Base-by-base conservation (phyloP, 1,140 invertebrate genomes). In the Drosophila eugracilis region DNA sequence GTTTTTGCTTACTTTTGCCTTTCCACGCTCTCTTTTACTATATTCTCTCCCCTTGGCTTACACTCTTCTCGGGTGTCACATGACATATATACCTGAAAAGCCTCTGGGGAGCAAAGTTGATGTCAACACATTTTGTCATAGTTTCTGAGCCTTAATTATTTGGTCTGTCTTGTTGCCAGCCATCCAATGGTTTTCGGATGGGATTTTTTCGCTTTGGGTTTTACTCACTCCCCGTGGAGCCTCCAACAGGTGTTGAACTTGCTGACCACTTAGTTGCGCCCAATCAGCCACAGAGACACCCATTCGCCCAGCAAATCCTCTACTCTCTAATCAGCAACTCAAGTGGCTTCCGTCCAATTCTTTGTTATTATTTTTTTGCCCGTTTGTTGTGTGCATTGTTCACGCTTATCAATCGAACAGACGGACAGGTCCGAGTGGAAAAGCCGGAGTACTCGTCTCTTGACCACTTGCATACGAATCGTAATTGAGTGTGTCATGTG, bases 361-460 rank as follows among this genome's bases (percentile, higher is more conserved):
- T 55, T 52, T 65, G 44, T 52, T 52, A 55, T 59, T 26, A 39
- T 67, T 66, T 49, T 24, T 62, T 34, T 41, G 44, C 14, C 39
- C 37, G 41, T 44, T 57, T 34, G 45, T 12, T 34, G 36, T 53
- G 39, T 75, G 34, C 28, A 60, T 63, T 78, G 60, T 73, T 69
- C 26, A 41, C 24, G 62, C 81, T 85, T 86, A 86, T 88, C 81
- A 86, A 77, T 66, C 63, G 41, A 65, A 32, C 5, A 12, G 41
- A 1, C 41, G 24, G 22, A 10, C 4, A 4, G 22, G n/a, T 60
- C 30, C 30, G 24, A 63, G 22, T 37, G 17, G 54, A 59, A 59
- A 10, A 26, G 22, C 22, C 28, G 34, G 36, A 41, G 50, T 57
- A 30, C 52, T 19, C 26, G 39, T 34, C 14, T 22, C 14, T 22